Conservation (phyloP, 2,888 invertebrate species). For the Plebejus anna region DNA sequence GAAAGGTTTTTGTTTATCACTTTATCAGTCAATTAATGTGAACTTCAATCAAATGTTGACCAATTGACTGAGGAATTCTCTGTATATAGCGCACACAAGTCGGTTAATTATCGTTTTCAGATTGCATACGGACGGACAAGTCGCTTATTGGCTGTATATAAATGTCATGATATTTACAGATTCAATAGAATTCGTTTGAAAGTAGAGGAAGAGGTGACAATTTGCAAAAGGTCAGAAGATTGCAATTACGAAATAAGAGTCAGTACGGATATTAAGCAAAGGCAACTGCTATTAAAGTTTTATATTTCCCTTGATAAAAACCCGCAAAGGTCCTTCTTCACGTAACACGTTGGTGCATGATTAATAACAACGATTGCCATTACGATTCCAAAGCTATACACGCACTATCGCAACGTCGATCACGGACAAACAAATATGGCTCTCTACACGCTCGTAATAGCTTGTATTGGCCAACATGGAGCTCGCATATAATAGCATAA, state of each 20-base stretch:
- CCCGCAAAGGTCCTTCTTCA: too few relatives aligned
- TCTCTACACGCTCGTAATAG: too few relatives aligned
- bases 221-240: background rate
- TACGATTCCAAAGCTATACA: too few relatives aligned
- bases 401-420: too few relatives aligned
- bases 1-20: background rate
- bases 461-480: too few relatives aligned
- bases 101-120: conserved; percentile 11
- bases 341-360: too few relatives aligned
- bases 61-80: conserved; percentile 12
- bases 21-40: conserved; percentile 13
- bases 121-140: conserved; percentile 1
- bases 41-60: conserved; percentile 3
- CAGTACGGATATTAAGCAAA: background rate
- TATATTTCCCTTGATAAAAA: too few relatives aligned
- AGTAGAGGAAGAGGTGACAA: conserved; percentile 8
- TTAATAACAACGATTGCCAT: too few relatives aligned
- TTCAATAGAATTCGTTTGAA: conserved; percentile 10
- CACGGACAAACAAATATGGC: too few relatives aligned
- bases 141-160: background rate
- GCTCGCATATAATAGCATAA: too few relatives aligned
- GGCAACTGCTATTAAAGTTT: background rate
- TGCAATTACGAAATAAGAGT: background rate
- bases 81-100: conserved; percentile 2
- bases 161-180: conserved; percentile 10